These are phyloP conservation scores for Lampris megalopsis DNA, from an alignment of 2,113 vertebrate genomes.

Conservation along the genomic window DNA sequence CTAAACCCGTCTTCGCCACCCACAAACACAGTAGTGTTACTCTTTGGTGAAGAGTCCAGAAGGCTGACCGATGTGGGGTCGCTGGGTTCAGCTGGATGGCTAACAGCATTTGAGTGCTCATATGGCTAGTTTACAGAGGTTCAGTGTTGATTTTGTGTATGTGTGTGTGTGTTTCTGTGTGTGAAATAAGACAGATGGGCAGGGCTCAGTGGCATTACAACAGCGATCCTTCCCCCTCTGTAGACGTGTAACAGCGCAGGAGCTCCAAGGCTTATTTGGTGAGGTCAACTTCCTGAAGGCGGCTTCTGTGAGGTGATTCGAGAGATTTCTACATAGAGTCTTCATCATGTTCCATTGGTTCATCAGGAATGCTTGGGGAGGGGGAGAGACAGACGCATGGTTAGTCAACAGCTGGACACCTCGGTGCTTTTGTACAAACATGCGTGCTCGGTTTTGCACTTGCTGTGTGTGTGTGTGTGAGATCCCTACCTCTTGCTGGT, in stretches of 20 bases:
- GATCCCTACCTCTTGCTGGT: constrained; percentile 85
- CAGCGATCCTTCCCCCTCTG: constrained; percentile 20
- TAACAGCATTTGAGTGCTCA: constrained; percentile 57
- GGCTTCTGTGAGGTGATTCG: constrained; percentile 50
- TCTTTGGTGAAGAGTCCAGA: constrained; percentile 73
- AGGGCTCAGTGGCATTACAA: constrained; percentile 61
- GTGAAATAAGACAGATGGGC: constrained; percentile 56
- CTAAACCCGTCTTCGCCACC: constrained; percentile 16
- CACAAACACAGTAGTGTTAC: constrained; percentile 40
- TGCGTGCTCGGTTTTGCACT: neutral
- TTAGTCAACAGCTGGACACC: neutral
- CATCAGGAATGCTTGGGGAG: constrained; percentile 69
- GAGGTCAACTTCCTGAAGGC: constrained; percentile 36
- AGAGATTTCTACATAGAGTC: constrained; percentile 71
- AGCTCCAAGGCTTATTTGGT: constrained; percentile 36
- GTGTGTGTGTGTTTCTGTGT: constrained; percentile 29
- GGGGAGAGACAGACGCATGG: constrained; percentile 3
- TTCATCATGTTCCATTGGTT: constrained; percentile 80
- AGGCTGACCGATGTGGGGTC: constrained; percentile 60
- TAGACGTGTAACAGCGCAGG: constrained; percentile 48
- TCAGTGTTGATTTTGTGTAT: constrained; percentile 31
- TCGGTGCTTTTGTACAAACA: neutral
- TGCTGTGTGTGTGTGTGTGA: constrained; percentile 4
- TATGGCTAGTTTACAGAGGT: constrained; percentile 26
- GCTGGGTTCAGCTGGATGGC: constrained; percentile 53